Evolutionary conservation across 2,888 invertebrate species (phyloP), one percentile per base, ranked within the genome.

Genomic region (Morpho deidamia): DNA sequence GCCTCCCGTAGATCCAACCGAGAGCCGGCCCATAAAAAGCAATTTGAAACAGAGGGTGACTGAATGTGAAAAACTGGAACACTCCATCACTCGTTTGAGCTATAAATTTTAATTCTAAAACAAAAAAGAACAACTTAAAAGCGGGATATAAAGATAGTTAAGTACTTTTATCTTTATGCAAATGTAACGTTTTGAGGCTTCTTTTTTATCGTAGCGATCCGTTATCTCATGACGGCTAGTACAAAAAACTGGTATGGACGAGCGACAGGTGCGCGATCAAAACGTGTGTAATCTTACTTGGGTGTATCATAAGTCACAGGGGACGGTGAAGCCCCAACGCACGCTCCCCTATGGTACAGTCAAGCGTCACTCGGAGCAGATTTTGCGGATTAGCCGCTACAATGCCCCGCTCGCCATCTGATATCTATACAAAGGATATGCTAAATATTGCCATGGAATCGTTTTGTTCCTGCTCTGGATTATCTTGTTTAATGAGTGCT

Each of bases 321-420:
- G 63, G 62, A 60, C 53, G 48, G 43, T 46, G 54, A 50, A 34
- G 42, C 54, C 56, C 55, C 47, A 48, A 44, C 50, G 37, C 47
- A 37, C 39, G 65, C 52, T 53, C 53, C 55, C 63, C 62, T 51
- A 59, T 59, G 60, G 64, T 63, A 62, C 65, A 72, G 70, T 69
- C 66, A 70, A 70, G 70, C 67, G 59, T 59, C 62, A 67, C 70
- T 71, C 61, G 66, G 61, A 69, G 61, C 71, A 71, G 73, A 74
- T 76, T 73, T 72, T 60, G 56, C 64, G 69, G 71, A 74, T 74
- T 71, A 76, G 62, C 63, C 58, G 56, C 60, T 65, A 54, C 58
- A 63, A 63, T 58, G 57, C 54, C 50, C 61, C 61, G 57, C 55
- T 43, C 52, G 60, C 63, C 69, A 70, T 68, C 69, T 70, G 69